Evolutionary conservation across 2,888 invertebrate species (phyloP).

Genomic region (Kuschelorhynchus macadamiae): DNA sequence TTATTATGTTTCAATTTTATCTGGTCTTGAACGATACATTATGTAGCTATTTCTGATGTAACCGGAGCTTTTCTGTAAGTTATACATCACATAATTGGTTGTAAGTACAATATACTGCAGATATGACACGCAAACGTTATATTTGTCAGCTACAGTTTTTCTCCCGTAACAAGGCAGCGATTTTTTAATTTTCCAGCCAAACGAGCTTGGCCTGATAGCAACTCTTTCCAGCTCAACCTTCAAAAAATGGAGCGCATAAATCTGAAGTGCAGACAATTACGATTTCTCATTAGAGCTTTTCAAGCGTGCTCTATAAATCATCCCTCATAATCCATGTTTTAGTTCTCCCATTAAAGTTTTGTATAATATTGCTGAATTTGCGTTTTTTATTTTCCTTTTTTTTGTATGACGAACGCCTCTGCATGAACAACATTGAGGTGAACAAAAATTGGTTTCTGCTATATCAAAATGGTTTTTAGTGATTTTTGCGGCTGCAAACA

Average conservation of each 20-base stretch:
- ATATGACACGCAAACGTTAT: too few species aligned
- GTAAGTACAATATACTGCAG: too few species aligned
- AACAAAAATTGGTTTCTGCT: too few species aligned
- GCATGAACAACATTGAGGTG: too few species aligned
- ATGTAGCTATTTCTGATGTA: too few species aligned
- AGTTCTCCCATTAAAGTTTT: slow-evolving; percentile 28
- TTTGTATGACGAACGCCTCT: too few species aligned
- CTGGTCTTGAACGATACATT: too few species aligned
- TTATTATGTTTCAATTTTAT: too few species aligned
- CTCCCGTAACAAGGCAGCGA: not conserved
- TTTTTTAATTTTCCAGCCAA: slow-evolving; percentile 13
- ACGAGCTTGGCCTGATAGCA: slow-evolving; percentile 2
- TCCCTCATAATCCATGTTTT: slow-evolving; percentile 27
- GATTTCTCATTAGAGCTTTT: slow-evolving; percentile 32
- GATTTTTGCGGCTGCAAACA: too few species aligned
- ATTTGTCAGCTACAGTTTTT: not conserved
- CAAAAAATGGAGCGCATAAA: slow-evolving; percentile 27
- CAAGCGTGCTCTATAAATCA: slow-evolving; percentile 31
- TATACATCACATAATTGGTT: too few species aligned
- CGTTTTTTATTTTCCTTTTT: not conserved
- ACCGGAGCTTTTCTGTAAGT: too few species aligned
- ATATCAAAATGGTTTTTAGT: too few species aligned
- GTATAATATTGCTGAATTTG: slow-evolving; percentile 17
- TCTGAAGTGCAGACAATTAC: slow-evolving; percentile 39
- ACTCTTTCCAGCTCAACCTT: slow-evolving; percentile 9